These are phyloP conservation scores for Donacobius atricapilla DNA, from an alignment of 2,113 vertebrate species.

Conservation along the genomic window DNA sequence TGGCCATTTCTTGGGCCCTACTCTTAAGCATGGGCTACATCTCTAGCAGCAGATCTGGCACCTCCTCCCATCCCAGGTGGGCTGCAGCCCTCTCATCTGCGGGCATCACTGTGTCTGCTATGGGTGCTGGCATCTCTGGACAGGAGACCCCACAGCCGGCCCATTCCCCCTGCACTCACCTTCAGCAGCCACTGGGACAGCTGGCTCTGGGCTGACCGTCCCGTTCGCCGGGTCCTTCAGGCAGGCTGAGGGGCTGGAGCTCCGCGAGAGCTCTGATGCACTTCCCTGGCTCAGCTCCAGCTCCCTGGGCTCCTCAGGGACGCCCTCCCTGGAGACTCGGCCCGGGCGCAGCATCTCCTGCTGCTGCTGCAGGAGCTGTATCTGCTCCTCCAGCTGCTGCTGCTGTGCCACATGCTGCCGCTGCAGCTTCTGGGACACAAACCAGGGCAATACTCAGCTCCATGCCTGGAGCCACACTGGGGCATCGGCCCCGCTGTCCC, in stretches of 20 bases:
- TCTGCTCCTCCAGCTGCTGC: conserved; percentile 71
- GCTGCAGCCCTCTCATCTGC: background rate
- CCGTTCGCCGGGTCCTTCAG: background rate
- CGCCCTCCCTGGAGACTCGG: background rate
- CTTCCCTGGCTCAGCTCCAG: background rate
- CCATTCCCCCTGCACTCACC: background rate
- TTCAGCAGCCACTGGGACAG: background rate
- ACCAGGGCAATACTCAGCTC: rapidly evolving
- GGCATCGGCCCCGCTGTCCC: rapidly evolving
- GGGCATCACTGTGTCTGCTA: background rate
- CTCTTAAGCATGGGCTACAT: background rate
- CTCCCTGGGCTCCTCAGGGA: background rate
- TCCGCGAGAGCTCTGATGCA: background rate
- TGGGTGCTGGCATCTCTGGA: background rate
- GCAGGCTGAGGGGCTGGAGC: background rate
- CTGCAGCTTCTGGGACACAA: conserved; percentile 39
- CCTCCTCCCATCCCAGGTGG: background rate
- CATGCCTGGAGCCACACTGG: rapidly evolving
- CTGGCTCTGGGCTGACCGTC: rapidly evolving
- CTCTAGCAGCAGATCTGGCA: background rate
- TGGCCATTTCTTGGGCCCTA: background rate
- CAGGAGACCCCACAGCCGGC: background rate
- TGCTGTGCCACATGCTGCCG: conserved; percentile 73
- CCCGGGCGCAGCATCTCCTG: background rate
- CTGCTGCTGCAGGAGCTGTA: conserved; percentile 62